Evolutionary conservation across 2,113 vertebrate species (phyloP).

Genomic region (Psephotus haematonotus): DNA sequence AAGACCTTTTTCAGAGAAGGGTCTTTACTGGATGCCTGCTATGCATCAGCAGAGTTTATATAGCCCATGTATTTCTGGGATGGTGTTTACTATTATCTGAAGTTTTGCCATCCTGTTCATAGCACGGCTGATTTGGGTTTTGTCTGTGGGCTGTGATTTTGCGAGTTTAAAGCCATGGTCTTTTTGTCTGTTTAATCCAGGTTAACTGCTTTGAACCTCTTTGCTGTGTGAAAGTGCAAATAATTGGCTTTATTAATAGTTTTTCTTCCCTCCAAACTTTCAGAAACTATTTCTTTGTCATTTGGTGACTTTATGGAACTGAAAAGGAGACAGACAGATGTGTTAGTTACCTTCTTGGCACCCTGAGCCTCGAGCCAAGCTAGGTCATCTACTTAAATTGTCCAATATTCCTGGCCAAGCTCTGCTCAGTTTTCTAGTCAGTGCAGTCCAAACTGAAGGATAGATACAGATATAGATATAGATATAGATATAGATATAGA

Average conservation of each 20-base stretch:
- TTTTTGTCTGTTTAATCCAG: not conserved
- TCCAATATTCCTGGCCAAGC: not conserved
- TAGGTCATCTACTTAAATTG: not conserved
- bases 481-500: too few relatives aligned
- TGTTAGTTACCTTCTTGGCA: not conserved
- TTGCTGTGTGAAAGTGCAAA: not conserved
- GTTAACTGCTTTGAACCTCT: constrained; percentile 19
- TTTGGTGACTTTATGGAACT: not conserved
- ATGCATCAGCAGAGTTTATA: not conserved
- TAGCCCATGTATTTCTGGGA: not conserved
- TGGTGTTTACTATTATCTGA: not conserved
- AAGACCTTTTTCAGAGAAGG: not conserved
- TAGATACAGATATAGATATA: too few relatives aligned
- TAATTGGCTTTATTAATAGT: not conserved
- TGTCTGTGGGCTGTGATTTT: not conserved
- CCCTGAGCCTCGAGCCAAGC: not conserved
- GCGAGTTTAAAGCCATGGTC: constrained; percentile 20
- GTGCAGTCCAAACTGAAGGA: not conserved
- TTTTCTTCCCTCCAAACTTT: not conserved
- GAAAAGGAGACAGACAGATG: not conserved
- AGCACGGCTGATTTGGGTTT: constrained; percentile 33
- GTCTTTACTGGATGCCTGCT: not conserved
- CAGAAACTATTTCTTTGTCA: not conserved
- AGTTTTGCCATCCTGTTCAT: constrained; percentile 14
- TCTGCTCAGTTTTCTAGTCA: not conserved